Percentiles rank a stretch among this genome's conserved stretches.
Evolutionary conservation across 2,113 vertebrate genomes (phyloP).

Genomic region (Cygnus atratus): DNA sequence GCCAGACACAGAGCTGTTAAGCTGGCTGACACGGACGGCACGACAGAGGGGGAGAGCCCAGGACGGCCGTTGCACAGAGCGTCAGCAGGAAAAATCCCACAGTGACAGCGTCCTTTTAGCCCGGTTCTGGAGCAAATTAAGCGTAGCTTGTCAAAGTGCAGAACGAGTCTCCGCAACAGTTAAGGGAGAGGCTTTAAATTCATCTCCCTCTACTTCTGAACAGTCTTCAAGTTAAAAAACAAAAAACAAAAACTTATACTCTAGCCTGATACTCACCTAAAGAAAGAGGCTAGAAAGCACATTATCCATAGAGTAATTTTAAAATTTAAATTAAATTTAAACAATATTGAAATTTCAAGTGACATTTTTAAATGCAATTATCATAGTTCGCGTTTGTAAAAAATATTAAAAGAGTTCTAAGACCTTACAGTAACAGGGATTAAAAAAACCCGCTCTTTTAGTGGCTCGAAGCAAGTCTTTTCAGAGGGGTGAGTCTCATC

Average conservation of each 20-base stretch:
- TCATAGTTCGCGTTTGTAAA: not conserved
- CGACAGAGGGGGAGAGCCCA: accelerated
- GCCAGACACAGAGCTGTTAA: not conserved
- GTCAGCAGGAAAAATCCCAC: not conserved
- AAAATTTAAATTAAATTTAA: not conserved
- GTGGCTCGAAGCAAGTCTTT: not conserved
- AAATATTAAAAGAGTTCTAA: not conserved
- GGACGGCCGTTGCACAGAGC: not conserved
- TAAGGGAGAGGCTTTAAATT: not conserved
- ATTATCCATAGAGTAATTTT: not conserved
- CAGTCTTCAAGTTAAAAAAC: not conserved
- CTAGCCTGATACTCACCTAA: accelerated
- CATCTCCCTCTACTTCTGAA: not conserved
- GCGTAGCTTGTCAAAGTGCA: not conserved
- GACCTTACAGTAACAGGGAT: not conserved
- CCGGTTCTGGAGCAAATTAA: not conserved
- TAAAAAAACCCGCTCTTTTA: not conserved
- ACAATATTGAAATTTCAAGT: not conserved
- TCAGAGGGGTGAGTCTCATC: not conserved
- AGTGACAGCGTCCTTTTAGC: not conserved
- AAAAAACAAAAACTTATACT: not conserved
- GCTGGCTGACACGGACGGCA: not conserved
- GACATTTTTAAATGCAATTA: not conserved
- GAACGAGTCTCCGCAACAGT: not conserved
- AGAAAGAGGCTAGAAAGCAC: not conserved